Base-by-base conservation (phyloP, 2,888 invertebrate genomes). In the Magallana nippona region DNA sequence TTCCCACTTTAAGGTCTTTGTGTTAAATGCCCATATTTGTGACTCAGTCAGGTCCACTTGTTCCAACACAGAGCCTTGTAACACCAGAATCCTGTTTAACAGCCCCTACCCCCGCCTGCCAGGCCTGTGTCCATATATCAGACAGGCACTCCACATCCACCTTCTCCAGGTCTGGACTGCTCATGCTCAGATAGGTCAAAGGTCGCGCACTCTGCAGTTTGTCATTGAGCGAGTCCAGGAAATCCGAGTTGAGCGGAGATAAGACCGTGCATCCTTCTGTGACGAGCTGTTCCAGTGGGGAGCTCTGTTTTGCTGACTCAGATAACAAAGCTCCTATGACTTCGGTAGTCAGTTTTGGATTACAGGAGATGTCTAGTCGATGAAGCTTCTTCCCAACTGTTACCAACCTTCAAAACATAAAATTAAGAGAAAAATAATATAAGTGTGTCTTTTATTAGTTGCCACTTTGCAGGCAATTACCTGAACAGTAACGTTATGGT, bases 91-190 rank as follows among this genome's bases (percentile, higher is more conserved):
- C 85, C 8, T 55, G 44, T 10, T 5, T 27, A 27, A 71, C 15
- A 32, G 79, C 83, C 5, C 83, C 79, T 0, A 88, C 88, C 55
- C 83, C 60, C 1, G 90, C 88, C 32, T 84, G 87, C 91, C 91
- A 92, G 10, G 81, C 86, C n/a, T 87, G 88, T 15, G 19, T 84
- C 92, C 92, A 92, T 1, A 92, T 84, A 32, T 90, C 89, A 10
- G 79, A 57, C 27, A 92, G 82, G 82, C 89, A 87, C 11, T 91
- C 89, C 8, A 58, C 55, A 81, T 92, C 92, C 2, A 90, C 81
- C 63, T 88, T 88, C 62, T 91, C 89, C 8, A 89, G 78, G 32
- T 83, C 83, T 19, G 57, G 60, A 85, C 91, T 89, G 15, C 89
- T 87, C 83, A 92, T 85, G 83, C 86, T 78, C 60, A 92, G 60